Percentiles rank a stretch among this genome's conserved stretches.
Evolutionary conservation across 2,888 invertebrate species (phyloP).

Genomic region (Stenodema calcarata): DNA sequence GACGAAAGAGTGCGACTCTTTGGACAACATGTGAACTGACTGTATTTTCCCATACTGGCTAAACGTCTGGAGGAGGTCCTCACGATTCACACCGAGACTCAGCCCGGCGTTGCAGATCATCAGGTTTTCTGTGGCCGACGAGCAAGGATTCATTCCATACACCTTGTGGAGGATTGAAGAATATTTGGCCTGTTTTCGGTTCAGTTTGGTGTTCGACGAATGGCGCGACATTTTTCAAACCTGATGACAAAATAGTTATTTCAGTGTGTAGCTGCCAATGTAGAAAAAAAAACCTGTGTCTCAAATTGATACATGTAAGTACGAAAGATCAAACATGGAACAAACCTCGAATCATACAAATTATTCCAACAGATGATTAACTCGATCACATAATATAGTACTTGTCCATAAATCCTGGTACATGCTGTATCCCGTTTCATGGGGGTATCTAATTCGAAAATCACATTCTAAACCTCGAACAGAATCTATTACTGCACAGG

Average conservation of each 20-base stretch:
- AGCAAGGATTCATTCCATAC: not conserved
- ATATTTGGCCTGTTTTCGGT: slow-evolving; percentile 17
- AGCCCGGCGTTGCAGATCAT: slow-evolving; percentile 87
- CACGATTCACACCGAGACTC: slow-evolving; percentile 77
- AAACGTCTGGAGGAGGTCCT: slow-evolving; percentile 67
- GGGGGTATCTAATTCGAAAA: too few species aligned
- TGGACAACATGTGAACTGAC: slow-evolving; percentile 74
- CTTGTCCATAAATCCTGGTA: too few species aligned
- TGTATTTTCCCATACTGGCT: slow-evolving; percentile 66
- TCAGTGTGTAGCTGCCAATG: not conserved
- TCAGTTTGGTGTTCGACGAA: slow-evolving; percentile 23
- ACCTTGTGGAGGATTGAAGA: slow-evolving; percentile 17
- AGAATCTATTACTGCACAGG: too few species aligned
- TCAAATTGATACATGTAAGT: too few species aligned
- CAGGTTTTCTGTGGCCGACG: slow-evolving; percentile 60
- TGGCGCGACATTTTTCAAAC: slow-evolving; percentile 5
- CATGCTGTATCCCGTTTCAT: too few species aligned
- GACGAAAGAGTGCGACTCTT: slow-evolving; percentile 83
- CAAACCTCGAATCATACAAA: too few species aligned
- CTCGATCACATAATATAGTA: too few species aligned
- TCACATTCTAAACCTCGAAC: too few species aligned
- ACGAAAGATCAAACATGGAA: too few species aligned
- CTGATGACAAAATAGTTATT: slow-evolving; percentile 1
- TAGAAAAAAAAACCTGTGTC: not conserved
- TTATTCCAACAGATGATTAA: too few species aligned